Conservation (phyloP, 2,888 invertebrate species). For the Hemistola chrysoprasaria region DNA sequence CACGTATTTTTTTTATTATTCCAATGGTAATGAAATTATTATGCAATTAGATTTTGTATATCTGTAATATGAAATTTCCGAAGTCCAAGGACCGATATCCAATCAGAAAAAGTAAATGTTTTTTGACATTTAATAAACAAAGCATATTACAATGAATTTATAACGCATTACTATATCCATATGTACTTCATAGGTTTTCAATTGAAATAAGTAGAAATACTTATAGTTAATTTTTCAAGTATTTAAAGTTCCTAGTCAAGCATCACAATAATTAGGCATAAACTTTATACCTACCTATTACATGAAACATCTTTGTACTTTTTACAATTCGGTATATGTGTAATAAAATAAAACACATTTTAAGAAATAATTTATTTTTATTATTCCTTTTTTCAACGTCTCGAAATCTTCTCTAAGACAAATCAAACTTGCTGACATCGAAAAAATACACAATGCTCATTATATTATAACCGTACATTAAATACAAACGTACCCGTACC, state of each 20-base stretch:
- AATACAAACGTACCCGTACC: slow-evolving; percentile 59
- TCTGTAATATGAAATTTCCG: slow-evolving; percentile 4
- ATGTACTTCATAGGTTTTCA: too few relatives aligned
- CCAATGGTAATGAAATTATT: neutral
- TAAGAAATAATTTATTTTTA: slow-evolving; percentile 81
- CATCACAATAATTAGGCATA: slow-evolving; percentile 24
- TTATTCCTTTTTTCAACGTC: slow-evolving; percentile 76
- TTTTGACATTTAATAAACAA: too few relatives aligned
- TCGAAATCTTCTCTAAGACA: slow-evolving; percentile 79
- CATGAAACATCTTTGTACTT: slow-evolving; percentile 10
- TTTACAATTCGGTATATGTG: slow-evolving; percentile 1
- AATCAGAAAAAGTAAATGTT: too few relatives aligned
- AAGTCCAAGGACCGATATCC: too few relatives aligned
- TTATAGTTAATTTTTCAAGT: too few relatives aligned
- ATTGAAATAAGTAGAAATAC: too few relatives aligned
- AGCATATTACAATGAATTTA: too few relatives aligned
- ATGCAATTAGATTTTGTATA: neutral
- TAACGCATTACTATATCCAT: too few relatives aligned
- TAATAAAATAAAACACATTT: slow-evolving; percentile 67
- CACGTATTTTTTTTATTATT: slow-evolving; percentile 17
- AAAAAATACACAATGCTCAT: slow-evolving; percentile 78
- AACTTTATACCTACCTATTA: slow-evolving; percentile 31
- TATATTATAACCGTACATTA: slow-evolving; percentile 61
- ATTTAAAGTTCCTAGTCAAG: slow-evolving; percentile 14
- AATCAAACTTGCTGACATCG: slow-evolving; percentile 80